A percentile compares a stretch with the other conserved stretches of the same genome.
These are phyloP conservation scores for Salmo trutta DNA, from an alignment of 2,797 vertebrate genomes.

Conservation along the genomic window DNA sequence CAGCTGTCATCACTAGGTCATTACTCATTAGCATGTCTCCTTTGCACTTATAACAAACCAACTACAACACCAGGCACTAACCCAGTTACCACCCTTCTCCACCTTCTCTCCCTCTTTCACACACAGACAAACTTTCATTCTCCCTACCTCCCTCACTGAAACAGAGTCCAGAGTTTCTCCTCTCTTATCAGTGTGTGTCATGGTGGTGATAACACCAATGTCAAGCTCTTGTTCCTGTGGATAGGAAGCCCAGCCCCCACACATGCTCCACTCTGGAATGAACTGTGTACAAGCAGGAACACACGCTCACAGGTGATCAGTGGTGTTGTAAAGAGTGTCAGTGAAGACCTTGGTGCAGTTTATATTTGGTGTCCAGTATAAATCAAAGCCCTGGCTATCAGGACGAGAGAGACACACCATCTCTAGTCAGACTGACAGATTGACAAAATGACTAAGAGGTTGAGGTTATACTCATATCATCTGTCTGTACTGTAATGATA, in stretches of 20 bases:
- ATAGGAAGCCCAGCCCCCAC: not conserved
- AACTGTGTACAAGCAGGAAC: not conserved
- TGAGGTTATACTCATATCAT: too few relatives aligned
- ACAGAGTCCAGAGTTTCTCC: constrained; percentile 20
- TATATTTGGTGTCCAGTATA: not conserved
- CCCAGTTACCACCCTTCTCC: constrained; percentile 27
- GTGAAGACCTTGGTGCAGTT: constrained; percentile 9
- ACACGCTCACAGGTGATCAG: not conserved
- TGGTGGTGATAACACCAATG: constrained; percentile 51
- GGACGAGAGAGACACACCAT: not conserved
- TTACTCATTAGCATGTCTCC: constrained; percentile 26
- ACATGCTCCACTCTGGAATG: constrained; percentile 5
- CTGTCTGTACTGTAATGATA: not conserved
- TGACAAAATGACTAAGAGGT: too few relatives aligned
- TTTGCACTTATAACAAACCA: constrained; percentile 27
- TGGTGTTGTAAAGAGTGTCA: not conserved
- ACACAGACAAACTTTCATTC: not conserved
- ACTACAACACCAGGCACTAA: constrained; percentile 40
- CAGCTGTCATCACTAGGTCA: too few relatives aligned
- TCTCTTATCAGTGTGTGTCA: constrained; percentile 56
- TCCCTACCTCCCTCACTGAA: too few relatives aligned
- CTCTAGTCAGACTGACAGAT: not conserved
- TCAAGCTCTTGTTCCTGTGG: constrained; percentile 18
- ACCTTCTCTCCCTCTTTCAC: constrained; percentile 30
- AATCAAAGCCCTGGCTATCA: not conserved